Base-by-base conservation (phyloP, 2,888 invertebrate species). In the Mesorhabditis belari region DNA sequence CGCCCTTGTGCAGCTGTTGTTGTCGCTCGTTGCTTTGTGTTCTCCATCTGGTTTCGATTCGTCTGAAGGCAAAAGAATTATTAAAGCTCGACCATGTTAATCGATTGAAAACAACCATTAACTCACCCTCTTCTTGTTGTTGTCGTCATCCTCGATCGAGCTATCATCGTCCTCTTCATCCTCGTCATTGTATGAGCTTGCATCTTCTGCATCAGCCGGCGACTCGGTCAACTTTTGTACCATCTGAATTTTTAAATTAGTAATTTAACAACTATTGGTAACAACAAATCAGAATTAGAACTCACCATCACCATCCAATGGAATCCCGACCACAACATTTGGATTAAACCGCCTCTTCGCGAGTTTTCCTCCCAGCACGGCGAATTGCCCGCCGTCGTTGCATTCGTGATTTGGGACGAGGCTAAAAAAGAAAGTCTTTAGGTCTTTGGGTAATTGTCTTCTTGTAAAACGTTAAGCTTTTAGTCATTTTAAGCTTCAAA, bases 91-190 rank as follows among this genome's bases (percentile, higher is more conserved):
- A 35, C 44, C 12, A n/a, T 9, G 12, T 35, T n/a, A n/a, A 35
- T 35, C 44, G 44, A n/a, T n/a, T 9, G 44, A 9, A 9, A 9
- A n/a, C 44, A n/a, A 17, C 44, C 44, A 35, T 35, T 35, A 9
- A n/a, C n/a, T 9, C 44, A 17, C n/a, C 44, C 51, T n/a, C 9
- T 21, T 51, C 51, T 17, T 51, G 9, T 17, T 51, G 1, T 17
- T n/a, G 9, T 51, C 51, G n/a, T 51, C 21, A 12, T 21, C n/a
- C 9, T 21, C 51, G 21, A 51, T 19, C 17, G 51, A 19, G n/a
- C 51, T 19, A 9, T 51, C 23, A 51, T 54, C 58, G 27, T 58
- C 51, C 29, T 58, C 51, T n/a, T 58, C 51, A 6, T n/a, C 51
- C 19, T 58, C 58, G 52, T 58, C 51, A n/a, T 35, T 35, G 44